phyloP scores from a whole-genome alignment of 2,113 vertebrate species.

The Neodontobutis hainanensis region DNA sequence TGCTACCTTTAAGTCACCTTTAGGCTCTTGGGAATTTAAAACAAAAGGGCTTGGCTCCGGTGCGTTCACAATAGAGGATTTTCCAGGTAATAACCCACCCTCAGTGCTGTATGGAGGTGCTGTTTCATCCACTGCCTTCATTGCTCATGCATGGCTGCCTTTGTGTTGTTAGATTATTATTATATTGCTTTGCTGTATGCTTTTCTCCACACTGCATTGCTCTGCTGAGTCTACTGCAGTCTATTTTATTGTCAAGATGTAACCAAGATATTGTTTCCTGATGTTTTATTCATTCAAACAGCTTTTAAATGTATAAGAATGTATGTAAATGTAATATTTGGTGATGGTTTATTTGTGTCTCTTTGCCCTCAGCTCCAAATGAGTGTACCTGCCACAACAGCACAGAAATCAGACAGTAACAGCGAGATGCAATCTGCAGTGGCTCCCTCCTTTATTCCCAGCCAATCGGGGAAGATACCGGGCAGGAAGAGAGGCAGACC shows the following conservation, averaged over 20 bases:
- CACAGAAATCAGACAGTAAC: slow-evolving; percentile 80
- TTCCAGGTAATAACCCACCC: slow-evolving; percentile 62
- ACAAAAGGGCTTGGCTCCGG: slow-evolving; percentile 52
- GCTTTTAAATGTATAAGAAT: too few species aligned
- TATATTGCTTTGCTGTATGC: slow-evolving; percentile 32
- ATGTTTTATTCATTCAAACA: background rate
- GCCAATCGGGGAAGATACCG: slow-evolving; percentile 76
- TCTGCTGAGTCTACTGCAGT: slow-evolving; percentile 45
- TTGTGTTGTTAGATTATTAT: slow-evolving; percentile 54
- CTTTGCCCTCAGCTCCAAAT: slow-evolving; percentile 77
- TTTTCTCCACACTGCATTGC: slow-evolving; percentile 30
- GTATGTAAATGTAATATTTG: background rate
- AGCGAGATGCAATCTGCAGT: slow-evolving; percentile 87
- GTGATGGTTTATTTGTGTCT: slow-evolving; percentile 29
- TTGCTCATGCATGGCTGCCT: slow-evolving; percentile 58
- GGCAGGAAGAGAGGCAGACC: slow-evolving; percentile 90
- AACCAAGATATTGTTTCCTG: slow-evolving; percentile 20
- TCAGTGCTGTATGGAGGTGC: slow-evolving; percentile 42
- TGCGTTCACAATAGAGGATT: slow-evolving; percentile 60
- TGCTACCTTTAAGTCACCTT: slow-evolving; percentile 39
- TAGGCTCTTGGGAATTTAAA: slow-evolving; percentile 43
- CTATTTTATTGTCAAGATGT: slow-evolving; percentile 21
- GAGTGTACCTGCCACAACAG: slow-evolving; percentile 79
- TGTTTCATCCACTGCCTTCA: slow-evolving; percentile 39
- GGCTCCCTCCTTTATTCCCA: slow-evolving; percentile 74